Conservation (phyloP, 1,140 invertebrate species). For the Neoseiulus cucumeris region DNA sequence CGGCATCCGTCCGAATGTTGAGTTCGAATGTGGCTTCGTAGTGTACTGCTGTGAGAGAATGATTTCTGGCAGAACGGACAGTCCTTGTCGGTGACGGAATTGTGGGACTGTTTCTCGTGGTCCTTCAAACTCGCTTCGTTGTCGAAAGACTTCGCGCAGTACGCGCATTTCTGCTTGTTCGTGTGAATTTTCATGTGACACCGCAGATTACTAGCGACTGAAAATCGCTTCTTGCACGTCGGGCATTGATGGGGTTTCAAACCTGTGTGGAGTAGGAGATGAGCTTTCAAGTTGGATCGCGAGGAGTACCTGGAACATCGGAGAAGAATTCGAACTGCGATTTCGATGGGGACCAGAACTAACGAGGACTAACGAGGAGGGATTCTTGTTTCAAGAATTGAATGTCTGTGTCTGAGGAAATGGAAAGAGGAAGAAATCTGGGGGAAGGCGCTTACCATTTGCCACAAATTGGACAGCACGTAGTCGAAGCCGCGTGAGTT, state of each 20-base stretch:
- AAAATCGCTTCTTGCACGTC: conserved; percentile 13
- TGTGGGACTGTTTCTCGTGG: background rate
- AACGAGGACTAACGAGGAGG: no score
- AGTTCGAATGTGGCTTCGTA: background rate
- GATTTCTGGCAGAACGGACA: background rate
- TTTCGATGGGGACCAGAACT: no score
- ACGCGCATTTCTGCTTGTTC: background rate
- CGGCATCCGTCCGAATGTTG: background rate
- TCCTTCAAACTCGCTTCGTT: background rate
- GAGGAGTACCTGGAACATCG: background rate
- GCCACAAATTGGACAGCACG: background rate
- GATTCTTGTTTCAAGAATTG: no score
- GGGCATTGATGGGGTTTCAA: conserved; percentile 11
- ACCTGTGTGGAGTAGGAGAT: conserved; percentile 12
- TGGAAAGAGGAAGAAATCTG: no score
- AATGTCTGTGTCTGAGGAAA: no score
- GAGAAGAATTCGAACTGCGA: no score
- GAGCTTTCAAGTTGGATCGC: conserved; percentile 12
- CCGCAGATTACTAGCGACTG: conserved; percentile 13
- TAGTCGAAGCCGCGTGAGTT: background rate
- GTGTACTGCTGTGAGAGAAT: background rate
- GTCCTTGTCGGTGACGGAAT: background rate
- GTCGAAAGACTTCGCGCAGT: background rate
- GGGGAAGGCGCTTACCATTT: no score
- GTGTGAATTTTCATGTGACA: conserved; percentile 2